Base-by-base conservation (phyloP, 2,113 vertebrate species). In the Tauraco erythrolophus region DNA sequence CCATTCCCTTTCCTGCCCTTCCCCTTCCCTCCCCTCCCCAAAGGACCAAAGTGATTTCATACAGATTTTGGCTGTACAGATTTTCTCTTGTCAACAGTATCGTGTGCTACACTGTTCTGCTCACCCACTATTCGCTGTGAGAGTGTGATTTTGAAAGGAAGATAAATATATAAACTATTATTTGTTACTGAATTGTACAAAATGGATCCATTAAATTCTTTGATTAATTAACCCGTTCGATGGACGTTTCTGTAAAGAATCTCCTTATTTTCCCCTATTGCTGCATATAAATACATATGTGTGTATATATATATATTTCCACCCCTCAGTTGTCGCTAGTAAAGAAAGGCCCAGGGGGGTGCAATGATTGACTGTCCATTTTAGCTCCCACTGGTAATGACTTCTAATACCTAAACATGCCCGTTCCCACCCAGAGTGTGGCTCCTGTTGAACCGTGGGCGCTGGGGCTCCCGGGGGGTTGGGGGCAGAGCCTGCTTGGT, bases 1-100 rank as follows among this genome's bases (percentile, higher is more conserved):
- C 39, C 11, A 10, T 28, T 12, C 54, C 80, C 89, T 97, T 98
- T 98, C 94, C 98, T 53, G 53, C 24, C 81, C 9, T 35, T 41
- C 12, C 23, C 14, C 21, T 30, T 37, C 84, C 86, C 97, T 98
- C 98, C 96, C 18, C 22, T 51, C 11, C 18, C 9, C 70, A 98
- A 76, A n/a, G 96, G 98, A 98, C 98, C 98, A 98, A 98, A 98
- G 98, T 98, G 98, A 98, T 98, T 97, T 92, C 96, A 98, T 85
- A 94, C 53, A 75, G 66, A 53, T 95, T 81, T 93, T 86, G 96
- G 62, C 60, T 98, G 97, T 98, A 98, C 85, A 98, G 98, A 95
- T 98, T 98, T 98, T 97, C 98, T 98, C 92, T 98, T 62, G 97
- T 77, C 86, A 64, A 84, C 95, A 87, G 98, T 98, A 97, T 91